These are phyloP conservation scores for Etheostoma cragini DNA, from an alignment of 2,113 vertebrate species.

Conservation along the genomic window DNA sequence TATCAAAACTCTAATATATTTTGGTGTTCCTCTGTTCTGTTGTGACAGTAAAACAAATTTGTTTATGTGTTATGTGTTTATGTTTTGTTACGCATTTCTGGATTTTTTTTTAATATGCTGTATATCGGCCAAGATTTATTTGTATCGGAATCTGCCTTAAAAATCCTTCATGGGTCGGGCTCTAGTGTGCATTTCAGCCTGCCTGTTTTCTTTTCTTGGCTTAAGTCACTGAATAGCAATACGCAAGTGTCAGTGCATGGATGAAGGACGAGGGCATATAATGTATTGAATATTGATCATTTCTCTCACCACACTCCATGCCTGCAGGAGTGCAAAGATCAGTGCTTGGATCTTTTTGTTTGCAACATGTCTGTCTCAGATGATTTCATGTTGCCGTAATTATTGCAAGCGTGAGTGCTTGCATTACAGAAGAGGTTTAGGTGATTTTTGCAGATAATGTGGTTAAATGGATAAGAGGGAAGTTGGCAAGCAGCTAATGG, in stretches of 20 bases:
- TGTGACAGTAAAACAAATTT: too few species aligned
- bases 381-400: constrained; percentile 19
- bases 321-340: neutral
- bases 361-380: constrained; percentile 9
- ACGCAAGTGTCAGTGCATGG: neutral
- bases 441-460: constrained; percentile 2
- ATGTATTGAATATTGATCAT: neutral
- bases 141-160: too few species aligned
- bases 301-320: neutral
- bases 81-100: too few species aligned
- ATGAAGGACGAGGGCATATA: neutral
- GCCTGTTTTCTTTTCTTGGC: neutral
- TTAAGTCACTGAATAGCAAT: neutral
- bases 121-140: too few species aligned
- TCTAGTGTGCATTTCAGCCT: neutral
- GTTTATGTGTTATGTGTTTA: too few species aligned
- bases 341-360: neutral
- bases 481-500: constrained; percentile 2
- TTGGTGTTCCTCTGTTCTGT: too few species aligned
- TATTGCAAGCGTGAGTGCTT: constrained; percentile 12
- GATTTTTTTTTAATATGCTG: too few species aligned
- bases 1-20: too few species aligned
- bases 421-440: constrained; percentile 15
- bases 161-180: too few species aligned
- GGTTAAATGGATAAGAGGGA: neutral